Base-by-base conservation (phyloP, 2,797 vertebrate species). In the Hippocampus kuda region DNA sequence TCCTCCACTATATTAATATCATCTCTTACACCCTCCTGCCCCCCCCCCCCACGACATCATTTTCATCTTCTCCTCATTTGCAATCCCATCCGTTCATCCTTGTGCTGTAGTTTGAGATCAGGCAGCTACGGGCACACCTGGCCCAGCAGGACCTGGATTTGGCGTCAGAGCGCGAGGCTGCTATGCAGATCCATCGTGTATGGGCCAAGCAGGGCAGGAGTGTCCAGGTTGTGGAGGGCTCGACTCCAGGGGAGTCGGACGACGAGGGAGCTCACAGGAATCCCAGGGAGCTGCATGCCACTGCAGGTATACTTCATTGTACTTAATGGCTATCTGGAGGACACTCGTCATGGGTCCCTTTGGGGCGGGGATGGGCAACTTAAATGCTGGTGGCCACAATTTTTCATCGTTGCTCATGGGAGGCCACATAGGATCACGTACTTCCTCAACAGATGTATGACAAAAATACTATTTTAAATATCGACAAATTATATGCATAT, bases 91-190 rank as follows among this genome's bases (percentile, higher is more conserved):
- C 44, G 11, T n/a, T 26, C 56, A 16, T 67, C 27, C 26, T 51
- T 30, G 46, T 53, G 53, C 12, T 81, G 26, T 79, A 99, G 97
- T 99, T 99, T 86, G 97, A 98, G 89, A 97, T 99, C 86, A 87
- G 97, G 77, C 97, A 99, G 89, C 91, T 99, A 84, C 90, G 97
- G 64, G 97, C 97, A 38, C 96, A 98, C 81, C 91, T 99, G 75
- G 97, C 96, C 2, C 97, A 98, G 89, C 97, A 99, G 87, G 97
- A 98, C 80, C 77, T 98, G 89, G 96, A 98, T 81, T 86, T 98
- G 54, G 94, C 93, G 0, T 95, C 92, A 0, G 97, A 98, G 84
- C 92, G 94, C 0, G 94, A 98, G 77, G 94, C 94, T 1, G 97
- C 94, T 0, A 91, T 98, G 87, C 94, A 94, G 84, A 92, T 92